Evolutionary conservation across 2,888 invertebrate genomes (phyloP), one percentile per base, ranked within the genome.

Genomic region (Panzeria rudis): DNA sequence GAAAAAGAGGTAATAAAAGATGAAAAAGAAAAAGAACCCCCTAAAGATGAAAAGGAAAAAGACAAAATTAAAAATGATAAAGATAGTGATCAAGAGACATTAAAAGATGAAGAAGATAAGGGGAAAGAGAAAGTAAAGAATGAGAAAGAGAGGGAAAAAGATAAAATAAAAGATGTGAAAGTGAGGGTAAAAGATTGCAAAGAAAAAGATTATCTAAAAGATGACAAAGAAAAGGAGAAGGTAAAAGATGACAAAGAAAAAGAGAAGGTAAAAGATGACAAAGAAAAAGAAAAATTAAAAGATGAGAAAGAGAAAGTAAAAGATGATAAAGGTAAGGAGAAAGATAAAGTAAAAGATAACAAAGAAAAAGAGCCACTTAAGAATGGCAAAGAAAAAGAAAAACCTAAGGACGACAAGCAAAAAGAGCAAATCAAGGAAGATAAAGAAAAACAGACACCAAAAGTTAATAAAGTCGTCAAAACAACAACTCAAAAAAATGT

Each of bases 91-190:
- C 32, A 11, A 38, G 35, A n/a, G 9, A 62, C 8, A 2, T 1
- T 23, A 20, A 62, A 69, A 68, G 69, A 56, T 15, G 52, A 69
- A 7, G 20, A 25, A 23, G 35, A 41, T 25, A 59, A 62, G 6
- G 35, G 41, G 3, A 73, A 35, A 9, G 68, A 80, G 32, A 80
- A 81, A 25, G 7, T 50, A 2, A 64, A 62, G 11, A 68, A 88
- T 17, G 89, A 88, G 35, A 87, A 88, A 38, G 88, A 89, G 11
- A 76, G 76, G 29, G 87, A 87, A 75, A 87, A 35, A 20, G 69
- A 62, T 8, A 64, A 64, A 25, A 25, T 25, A 25, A 64, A 44
- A 3, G 44, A 9, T 4, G 52, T 4, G 1, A 87, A 88, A 38
- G 88, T 88, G 29, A 29, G 5, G 11, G 68, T 73, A n/a, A 87